These are phyloP conservation scores for Aricia agestis DNA, from an alignment of 1,140 invertebrate genomes.

Conservation along the genomic window DNA sequence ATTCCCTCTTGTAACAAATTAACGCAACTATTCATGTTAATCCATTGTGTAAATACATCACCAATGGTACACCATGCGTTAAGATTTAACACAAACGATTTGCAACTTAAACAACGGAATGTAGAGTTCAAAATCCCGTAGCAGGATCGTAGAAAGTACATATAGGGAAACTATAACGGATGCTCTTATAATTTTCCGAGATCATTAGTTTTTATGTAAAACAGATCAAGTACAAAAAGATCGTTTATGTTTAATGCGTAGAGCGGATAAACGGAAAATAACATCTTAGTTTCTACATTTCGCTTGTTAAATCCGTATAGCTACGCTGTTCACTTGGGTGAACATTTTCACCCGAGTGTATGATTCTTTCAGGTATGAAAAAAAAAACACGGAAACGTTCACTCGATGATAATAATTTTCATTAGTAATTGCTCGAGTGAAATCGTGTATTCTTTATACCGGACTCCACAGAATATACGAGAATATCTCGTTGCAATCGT, in stretches of 20 bases:
- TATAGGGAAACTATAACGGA: conserved; percentile 11
- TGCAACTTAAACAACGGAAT: background rate
- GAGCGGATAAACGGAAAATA: no score
- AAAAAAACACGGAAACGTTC: no score
- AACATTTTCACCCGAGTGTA: no score
- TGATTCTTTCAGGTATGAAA: no score
- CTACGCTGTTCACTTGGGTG: no score
- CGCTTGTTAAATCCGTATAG: no score
- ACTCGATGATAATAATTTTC: no score
- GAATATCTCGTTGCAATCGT: no score
- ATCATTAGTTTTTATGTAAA: conserved; percentile 8
- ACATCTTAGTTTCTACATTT: no score
- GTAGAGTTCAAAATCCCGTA: background rate
- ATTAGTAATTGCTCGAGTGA: no score
- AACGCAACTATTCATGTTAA: conserved; percentile 10
- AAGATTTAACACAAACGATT: background rate
- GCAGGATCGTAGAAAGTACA: background rate
- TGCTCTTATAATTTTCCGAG: background rate
- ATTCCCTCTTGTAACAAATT: conserved; percentile 3
- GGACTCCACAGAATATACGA: no score
- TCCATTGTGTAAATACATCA: conserved; percentile 12
- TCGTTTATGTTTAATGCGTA: background rate
- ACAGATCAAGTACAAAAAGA: background rate
- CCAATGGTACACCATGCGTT: conserved; percentile 9
- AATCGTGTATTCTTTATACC: no score